A percentile compares a stretch with the other conserved stretches of the same genome.
Evolutionary conservation across 2,797 vertebrate species (phyloP).

Genomic region (Rhinoraja longicauda): DNA sequence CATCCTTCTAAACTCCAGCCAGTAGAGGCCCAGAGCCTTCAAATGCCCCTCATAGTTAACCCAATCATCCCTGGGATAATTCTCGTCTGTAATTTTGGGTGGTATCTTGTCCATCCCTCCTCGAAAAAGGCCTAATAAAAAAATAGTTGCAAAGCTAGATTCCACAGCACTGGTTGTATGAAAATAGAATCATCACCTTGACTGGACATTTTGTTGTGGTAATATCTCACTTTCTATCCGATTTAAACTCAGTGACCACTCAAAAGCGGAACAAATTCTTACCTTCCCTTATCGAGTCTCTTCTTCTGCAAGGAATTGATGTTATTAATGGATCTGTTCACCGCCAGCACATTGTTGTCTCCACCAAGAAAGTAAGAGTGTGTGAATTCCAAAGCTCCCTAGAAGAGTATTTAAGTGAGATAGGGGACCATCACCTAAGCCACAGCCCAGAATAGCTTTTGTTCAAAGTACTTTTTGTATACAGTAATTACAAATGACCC

Average conservation of each 20-base stretch:
- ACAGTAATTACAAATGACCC: not conserved
- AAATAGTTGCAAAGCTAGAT: not conserved
- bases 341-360: constrained; percentile 84
- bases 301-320: constrained; percentile 78
- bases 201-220: not conserved
- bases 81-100: no score
- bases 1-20: no score
- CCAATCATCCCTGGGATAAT: no score
- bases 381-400: constrained; percentile 86
- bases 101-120: no score
- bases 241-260: not conserved
- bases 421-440: not conserved
- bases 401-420: not conserved
- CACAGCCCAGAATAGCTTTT: not conserved
- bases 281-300: constrained; percentile 71
- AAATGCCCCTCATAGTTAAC: no score
- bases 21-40: no score
- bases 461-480: not conserved
- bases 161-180: not conserved
- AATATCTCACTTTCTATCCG: not conserved
- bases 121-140: not conserved
- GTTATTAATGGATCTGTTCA: constrained; percentile 85
- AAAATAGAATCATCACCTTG: not conserved
- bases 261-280: constrained; percentile 43
- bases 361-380: constrained; percentile 82